Evolutionary conservation across 2,113 vertebrate genomes (phyloP), one percentile per base, ranked within the genome.

Genomic region (Numida meleagris): DNA sequence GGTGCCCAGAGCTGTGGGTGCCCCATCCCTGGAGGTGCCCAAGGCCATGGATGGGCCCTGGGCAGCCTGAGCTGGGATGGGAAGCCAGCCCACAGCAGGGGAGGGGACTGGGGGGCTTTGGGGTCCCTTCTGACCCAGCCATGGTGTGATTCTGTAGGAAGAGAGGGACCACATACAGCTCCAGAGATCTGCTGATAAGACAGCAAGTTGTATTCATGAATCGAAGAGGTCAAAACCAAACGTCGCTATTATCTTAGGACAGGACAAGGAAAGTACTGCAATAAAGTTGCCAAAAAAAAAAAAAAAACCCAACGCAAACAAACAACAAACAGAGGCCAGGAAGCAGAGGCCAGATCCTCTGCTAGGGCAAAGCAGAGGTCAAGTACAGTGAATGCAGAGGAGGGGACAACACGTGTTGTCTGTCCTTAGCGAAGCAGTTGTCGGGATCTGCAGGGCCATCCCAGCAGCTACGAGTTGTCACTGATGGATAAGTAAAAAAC

Each of bases 401-500:
- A 48, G 7, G 16, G 10, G 19, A 20, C 48, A 27, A 55, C 3
- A 0, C 12, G 4, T n/a, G n/a, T n/a, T n/a, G n/a, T 4, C 19
- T 50, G 46, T 27, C 36, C 61, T 78, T 68, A 23, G 27, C 43
- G 33, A 45, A 53, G 63, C n/a, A 65, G 43, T 7, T 23, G 6
- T 6, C 40, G 58, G 20, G 10, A 42, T 6, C 29, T 51, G 13
- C 55, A 70, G 48, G 24, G 36, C 73, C 45, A 46, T 14, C 27
- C 58, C 67, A 33, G 67, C 71, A 91, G 51, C 67, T 76, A 43
- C 40, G 38, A 12, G 53, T 50, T 40, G 19, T 38, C 6, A 5
- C 51, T 40, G 33, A 33, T 53, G 34, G 12, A 9, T 16, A 38
- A 77, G 42, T 14, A 74, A 61, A 75, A 61, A 33, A 13, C 18